Base-by-base conservation (phyloP, 2,888 invertebrate species). In the Ptilodon capucinus region DNA sequence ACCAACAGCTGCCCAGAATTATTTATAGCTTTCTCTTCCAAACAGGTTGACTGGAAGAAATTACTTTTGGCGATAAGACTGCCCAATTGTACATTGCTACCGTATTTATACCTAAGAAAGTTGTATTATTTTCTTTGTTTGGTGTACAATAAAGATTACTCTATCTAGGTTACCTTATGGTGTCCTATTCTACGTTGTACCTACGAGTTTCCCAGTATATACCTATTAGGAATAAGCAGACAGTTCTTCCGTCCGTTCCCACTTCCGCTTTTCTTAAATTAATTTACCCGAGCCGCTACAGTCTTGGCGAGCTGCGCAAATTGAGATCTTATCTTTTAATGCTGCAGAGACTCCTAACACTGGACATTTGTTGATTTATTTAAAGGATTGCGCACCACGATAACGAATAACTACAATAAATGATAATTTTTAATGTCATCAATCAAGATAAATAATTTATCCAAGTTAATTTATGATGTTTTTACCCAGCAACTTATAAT, bases 271-370 rank as follows among this genome's bases (percentile, higher is more conserved):
- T 54, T 63, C 68, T 69, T 71, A 76, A 82, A 84, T 83, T 82
- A 84, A 84, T 83, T 81, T 73, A 73, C 68, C 60, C 55, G 44
- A 57, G 64, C 56, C 61, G 51, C 51, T 61, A 64, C 53, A 44
- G 53, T 46, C 60, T 54, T 68, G 54, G 62, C 57, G 53, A 79
- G 79, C 70, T 83, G 79, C 73, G 75, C 76, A 82, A 86, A 87
- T 86, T 84, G 79, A 75, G 81, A 84, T 86, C 67, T 81, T 72
- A 86, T 86, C 86, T 81, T 71, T 75, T 81, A 84, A 85, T 80
- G 69, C 79, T 63, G 65, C 68, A 72, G 65, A 71, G 61, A 67
- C 56, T 59, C 45, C 45, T 44, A 57, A 52, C 57, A 48, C 43
- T 53, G 59, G 60, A 56, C 63, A 46, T 61, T 64, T 55, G 16